Evolutionary conservation across 2,797 vertebrate species (phyloP).

Genomic region (Meda fulgida): DNA sequence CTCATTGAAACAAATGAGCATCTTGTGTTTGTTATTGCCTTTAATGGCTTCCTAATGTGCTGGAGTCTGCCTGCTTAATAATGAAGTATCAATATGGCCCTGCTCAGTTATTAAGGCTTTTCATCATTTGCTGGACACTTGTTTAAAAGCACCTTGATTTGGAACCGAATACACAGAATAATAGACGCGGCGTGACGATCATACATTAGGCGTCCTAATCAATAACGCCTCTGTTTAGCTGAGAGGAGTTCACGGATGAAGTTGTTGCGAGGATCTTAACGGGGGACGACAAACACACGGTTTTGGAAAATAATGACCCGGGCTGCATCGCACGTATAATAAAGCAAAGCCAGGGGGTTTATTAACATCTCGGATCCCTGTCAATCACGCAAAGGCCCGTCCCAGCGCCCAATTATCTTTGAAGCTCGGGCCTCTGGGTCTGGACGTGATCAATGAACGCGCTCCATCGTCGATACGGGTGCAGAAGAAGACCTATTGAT

Average conservation of each 20-base stretch:
- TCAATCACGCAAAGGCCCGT: constrained; percentile 76
- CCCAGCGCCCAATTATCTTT: constrained; percentile 89
- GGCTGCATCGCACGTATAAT: constrained; percentile 20
- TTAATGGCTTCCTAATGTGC: constrained; percentile 82
- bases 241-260: constrained; percentile 29
- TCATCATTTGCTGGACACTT: constrained; percentile 80
- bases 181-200: not conserved
- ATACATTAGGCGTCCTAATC: constrained; percentile 42
- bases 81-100: constrained; percentile 80
- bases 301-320: constrained; percentile 36
- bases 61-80: constrained; percentile 75
- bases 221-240: constrained; percentile 38
- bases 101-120: constrained; percentile 81
- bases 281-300: constrained; percentile 13
- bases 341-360: constrained; percentile 44
- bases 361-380: constrained; percentile 77
- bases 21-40: constrained; percentile 74
- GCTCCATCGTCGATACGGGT: constrained; percentile 86
- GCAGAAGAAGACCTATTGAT: constrained; percentile 88
- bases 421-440: constrained; percentile 84
- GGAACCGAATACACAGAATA: constrained; percentile 27
- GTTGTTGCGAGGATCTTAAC: constrained; percentile 51
- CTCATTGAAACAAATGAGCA: constrained; percentile 82
- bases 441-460: constrained; percentile 91
- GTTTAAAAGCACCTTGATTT: constrained; percentile 58